Evolutionary conservation across 2,113 vertebrate species (phyloP), one percentile per base, ranked within the genome.

Genomic region (Antidorcas marsupialis): DNA sequence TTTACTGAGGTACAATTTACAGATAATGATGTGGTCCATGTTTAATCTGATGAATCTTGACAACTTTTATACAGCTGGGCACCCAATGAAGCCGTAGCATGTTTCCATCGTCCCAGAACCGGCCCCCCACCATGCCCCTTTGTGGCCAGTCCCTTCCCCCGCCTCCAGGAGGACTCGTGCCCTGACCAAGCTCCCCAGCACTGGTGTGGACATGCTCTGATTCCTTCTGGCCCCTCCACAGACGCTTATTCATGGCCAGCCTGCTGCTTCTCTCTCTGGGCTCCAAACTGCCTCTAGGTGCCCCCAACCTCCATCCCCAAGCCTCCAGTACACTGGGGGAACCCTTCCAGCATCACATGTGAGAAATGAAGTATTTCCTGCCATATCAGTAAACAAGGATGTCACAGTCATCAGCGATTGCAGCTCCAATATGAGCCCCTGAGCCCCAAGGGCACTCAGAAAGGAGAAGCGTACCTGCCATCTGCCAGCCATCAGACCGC

Each of bases 401-500:
- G 71, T 27, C 71, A 27, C 71, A 43, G 71, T 14, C 71, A 25
- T 43, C 71, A 76, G 71, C 21, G 5, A 74, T 7, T 12, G 36
- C 71, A 43, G 71, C 71, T 39, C n/a, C n/a, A 23, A 6, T 39
- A 23, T 2, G 10, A 71, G n/a, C 67, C 21, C 19, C 67, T 23
- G n/a, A 71, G 67, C 67, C n/a, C 36, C 6, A 76, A 76, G 71
- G 39, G 36, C 71, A 43, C 71, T 14, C 23, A 43, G 12, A 43
- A 43, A 39, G 36, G 71, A 43, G 71, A 27, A 43, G 71, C 1
- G 6, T 17, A 14, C 36, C 71, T 76, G 71, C 67, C 10, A 13
- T 23, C 67, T 39, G 67, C n/a, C 67, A 23, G n/a, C n/a, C 19
- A 12, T 23, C n/a, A 39, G n/a, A 71, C 67, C 0, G 1, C 19